Percentiles rank a stretch among this genome's conserved stretches.
These are phyloP conservation scores for Diorhabda sublineata DNA, from an alignment of 1,140 invertebrate species.

Conservation along the genomic window DNA sequence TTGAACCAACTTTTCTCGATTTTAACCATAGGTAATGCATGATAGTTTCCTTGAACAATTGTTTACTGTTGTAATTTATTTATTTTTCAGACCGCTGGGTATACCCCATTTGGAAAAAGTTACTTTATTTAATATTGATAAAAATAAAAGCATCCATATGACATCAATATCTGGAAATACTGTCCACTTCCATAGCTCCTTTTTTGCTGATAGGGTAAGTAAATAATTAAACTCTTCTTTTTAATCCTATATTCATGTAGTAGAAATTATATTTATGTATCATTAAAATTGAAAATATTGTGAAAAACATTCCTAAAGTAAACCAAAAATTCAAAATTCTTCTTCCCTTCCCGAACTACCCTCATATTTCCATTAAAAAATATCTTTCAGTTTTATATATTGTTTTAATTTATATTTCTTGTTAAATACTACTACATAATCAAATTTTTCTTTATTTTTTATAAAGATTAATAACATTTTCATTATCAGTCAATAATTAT, in stretches of 20 bases:
- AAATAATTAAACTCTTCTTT: background rate
- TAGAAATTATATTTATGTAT: slow-evolving; percentile 39
- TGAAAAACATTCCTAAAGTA: too few relatives aligned
- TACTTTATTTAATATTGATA: slow-evolving; percentile 72
- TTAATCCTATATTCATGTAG: background rate
- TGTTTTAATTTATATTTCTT: too few relatives aligned
- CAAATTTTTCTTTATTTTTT: too few relatives aligned
- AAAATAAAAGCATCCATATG: slow-evolving; percentile 69
- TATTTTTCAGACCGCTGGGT: slow-evolving; percentile 68
- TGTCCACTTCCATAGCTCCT: slow-evolving; percentile 86
- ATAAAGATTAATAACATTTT: too few relatives aligned
- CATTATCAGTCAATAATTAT: too few relatives aligned
- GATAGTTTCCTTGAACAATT: background rate
- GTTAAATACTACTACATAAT: too few relatives aligned
- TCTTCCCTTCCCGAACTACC: too few relatives aligned
- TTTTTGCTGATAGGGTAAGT: slow-evolving; percentile 83
- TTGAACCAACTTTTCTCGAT: slow-evolving; percentile 62
- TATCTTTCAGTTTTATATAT: too few relatives aligned
- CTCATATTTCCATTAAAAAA: too few relatives aligned
- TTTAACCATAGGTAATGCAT: slow-evolving; percentile 61
- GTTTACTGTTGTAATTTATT: background rate
- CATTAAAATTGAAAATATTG: background rate
- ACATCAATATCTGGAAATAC: slow-evolving; percentile 84
- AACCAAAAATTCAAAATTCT: too few relatives aligned
- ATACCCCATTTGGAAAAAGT: slow-evolving; percentile 78